These are phyloP conservation scores for Stichodactyla helianthus DNA, from an alignment of 64 coral and sea anemone species.

Conservation along the genomic window DNA sequence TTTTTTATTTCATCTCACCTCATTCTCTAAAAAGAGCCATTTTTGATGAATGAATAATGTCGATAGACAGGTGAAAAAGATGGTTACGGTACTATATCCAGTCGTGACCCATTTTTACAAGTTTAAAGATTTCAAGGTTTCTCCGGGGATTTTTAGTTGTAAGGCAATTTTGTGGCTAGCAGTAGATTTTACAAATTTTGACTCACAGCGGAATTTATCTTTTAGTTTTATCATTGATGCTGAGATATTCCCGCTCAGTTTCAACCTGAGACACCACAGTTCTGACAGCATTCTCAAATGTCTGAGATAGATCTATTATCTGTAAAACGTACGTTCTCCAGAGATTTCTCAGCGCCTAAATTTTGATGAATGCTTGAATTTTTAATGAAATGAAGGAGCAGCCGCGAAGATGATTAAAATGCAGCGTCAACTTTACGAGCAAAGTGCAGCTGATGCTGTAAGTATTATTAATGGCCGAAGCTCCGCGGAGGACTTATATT, in stretches of 20 bases:
- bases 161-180: too few relatives aligned
- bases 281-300: background rate
- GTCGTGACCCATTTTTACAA: too few relatives aligned
- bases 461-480: background rate
- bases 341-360: background rate
- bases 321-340: background rate
- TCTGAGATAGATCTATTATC: background rate
- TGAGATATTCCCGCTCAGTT: background rate
- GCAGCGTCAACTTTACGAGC: background rate
- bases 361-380: slow-evolving; percentile 6
- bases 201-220: background rate
- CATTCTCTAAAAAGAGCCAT: too few relatives aligned
- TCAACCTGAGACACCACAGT: background rate
- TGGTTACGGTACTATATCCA: too few relatives aligned
- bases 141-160: too few relatives aligned
- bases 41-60: too few relatives aligned
- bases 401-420: background rate
- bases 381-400: slow-evolving; percentile 22
- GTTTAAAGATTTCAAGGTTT: too few relatives aligned
- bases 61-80: too few relatives aligned
- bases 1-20: too few relatives aligned
- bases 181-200: background rate
- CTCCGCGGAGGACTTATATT: background rate
- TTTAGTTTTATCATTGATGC: background rate
- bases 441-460: background rate